phyloP scores from a whole-genome alignment of 2,888 invertebrate species.

The Rhagonycha fulva region DNA sequence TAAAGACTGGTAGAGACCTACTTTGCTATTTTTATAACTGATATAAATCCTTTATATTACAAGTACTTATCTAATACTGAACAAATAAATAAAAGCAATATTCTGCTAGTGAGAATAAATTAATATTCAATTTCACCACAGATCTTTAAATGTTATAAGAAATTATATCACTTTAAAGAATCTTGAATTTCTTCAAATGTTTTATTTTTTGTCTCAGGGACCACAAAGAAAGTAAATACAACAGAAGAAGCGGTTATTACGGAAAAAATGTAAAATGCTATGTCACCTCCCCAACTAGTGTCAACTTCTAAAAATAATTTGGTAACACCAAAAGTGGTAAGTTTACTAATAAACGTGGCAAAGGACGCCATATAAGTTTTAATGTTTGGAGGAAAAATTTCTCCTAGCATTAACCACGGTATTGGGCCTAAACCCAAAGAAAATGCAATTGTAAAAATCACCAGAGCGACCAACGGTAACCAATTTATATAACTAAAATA shows the following conservation, averaged over 20 bases:
- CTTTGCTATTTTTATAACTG: too few species aligned
- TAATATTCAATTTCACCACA: not conserved
- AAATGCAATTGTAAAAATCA: constrained; percentile 76
- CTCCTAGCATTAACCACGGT: constrained; percentile 78
- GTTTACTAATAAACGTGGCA: constrained; percentile 77
- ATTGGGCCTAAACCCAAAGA: constrained; percentile 82
- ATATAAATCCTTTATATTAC: too few species aligned
- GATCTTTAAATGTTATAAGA: not conserved
- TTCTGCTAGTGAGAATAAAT: not conserved
- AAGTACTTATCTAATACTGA: not conserved
- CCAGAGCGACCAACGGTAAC: constrained; percentile 72
- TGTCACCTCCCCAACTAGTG: constrained; percentile 58
- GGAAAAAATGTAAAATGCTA: constrained; percentile 74
- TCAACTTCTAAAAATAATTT: constrained; percentile 66
- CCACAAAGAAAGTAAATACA: constrained; percentile 67
- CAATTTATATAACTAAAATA: constrained; percentile 61
- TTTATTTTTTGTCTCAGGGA: constrained; percentile 54
- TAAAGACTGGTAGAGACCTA: too few species aligned
- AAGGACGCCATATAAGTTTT: constrained; percentile 75
- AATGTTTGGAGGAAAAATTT: constrained; percentile 76
- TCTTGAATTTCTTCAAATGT: constrained; percentile 33
- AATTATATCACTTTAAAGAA: constrained; percentile 1
- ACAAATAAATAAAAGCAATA: not conserved
- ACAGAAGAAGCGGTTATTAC: constrained; percentile 65
- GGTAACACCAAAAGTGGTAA: constrained; percentile 74